Evolutionary conservation across 2,113 vertebrate genomes (phyloP).

Genomic region (Scopus umbretta): DNA sequence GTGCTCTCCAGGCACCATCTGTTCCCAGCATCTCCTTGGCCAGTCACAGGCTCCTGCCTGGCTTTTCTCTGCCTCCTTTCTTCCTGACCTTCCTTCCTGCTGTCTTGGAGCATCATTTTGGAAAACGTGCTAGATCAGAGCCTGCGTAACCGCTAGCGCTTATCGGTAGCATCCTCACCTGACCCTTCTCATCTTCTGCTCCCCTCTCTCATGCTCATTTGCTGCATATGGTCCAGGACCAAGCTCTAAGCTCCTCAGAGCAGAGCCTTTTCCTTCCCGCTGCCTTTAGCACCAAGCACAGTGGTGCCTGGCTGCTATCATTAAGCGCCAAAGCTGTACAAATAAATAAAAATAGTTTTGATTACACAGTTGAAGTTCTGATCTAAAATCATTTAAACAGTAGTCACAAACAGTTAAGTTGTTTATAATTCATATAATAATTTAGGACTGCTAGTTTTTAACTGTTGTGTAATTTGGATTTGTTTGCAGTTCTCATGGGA

Average conservation of each 20-base stretch:
- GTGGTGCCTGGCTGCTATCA: not conserved
- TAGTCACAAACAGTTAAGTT: not conserved
- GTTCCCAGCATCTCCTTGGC: constrained; percentile 27
- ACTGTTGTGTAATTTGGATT: constrained; percentile 46
- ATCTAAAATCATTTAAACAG: constrained; percentile 30
- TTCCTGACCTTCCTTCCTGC: not conserved
- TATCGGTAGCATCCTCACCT: not conserved
- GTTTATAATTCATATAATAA: constrained; percentile 40
- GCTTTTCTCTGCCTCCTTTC: not conserved
- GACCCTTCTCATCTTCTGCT: not conserved
- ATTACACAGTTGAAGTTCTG: not conserved
- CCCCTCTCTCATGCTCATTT: not conserved
- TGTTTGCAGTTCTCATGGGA: not conserved
- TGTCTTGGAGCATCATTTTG: not conserved
- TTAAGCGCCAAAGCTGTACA: not conserved
- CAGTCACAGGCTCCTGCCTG: not conserved
- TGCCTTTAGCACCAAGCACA: not conserved
- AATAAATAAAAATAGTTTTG: constrained; percentile 4
- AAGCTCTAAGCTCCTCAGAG: not conserved
- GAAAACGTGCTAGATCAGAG: not conserved
- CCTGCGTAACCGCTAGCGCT: fast-evolving
- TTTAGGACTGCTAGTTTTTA: constrained; percentile 18
- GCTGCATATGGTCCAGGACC: not conserved
- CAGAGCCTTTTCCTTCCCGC: not conserved
- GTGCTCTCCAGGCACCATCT: not conserved